Percentiles rank a stretch among this genome's conserved stretches.
Evolutionary conservation across 2,113 vertebrate species (phyloP).

Genomic region (Probosciger aterrimus): DNA sequence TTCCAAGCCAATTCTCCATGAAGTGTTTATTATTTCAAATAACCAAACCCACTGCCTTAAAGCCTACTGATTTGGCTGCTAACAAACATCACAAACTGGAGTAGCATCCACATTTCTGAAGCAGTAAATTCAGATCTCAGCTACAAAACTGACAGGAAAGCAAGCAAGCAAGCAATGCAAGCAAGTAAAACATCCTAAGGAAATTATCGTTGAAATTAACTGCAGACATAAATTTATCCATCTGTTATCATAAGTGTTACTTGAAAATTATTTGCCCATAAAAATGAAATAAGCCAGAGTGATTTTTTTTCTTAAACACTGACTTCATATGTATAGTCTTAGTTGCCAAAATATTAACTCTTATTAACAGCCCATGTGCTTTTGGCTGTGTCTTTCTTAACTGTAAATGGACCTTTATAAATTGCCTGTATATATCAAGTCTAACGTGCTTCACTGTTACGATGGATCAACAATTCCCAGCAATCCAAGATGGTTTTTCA

Average conservation of each 20-base stretch:
- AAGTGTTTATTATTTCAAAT: slow-evolving; percentile 9
- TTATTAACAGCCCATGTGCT: slow-evolving; percentile 50
- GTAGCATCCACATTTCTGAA: slow-evolving; percentile 16
- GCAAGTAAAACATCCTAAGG: slow-evolving; percentile 61
- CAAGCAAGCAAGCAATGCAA: background rate
- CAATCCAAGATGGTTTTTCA: background rate
- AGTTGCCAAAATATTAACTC: slow-evolving; percentile 64
- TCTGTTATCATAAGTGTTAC: slow-evolving; percentile 60
- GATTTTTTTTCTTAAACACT: slow-evolving; percentile 30
- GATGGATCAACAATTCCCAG: background rate
- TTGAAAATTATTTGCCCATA: slow-evolving; percentile 61
- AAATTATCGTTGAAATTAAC: slow-evolving; percentile 67
- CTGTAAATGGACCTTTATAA: slow-evolving; percentile 9
- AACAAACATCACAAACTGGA: slow-evolving; percentile 20
- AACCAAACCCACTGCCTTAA: background rate
- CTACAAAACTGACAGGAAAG: slow-evolving; percentile 49
- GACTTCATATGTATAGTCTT: slow-evolving; percentile 4
- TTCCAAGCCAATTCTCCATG: background rate
- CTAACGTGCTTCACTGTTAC: background rate
- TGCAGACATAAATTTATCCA: slow-evolving; percentile 57
- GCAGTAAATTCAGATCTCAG: slow-evolving; percentile 37
- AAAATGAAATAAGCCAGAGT: slow-evolving; percentile 65
- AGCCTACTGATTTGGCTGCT: slow-evolving; percentile 43
- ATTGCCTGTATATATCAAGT: background rate
- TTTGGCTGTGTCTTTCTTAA: background rate